Evolutionary conservation across 2,888 invertebrate genomes (phyloP).

Genomic region (Oscheius sp.): DNA sequence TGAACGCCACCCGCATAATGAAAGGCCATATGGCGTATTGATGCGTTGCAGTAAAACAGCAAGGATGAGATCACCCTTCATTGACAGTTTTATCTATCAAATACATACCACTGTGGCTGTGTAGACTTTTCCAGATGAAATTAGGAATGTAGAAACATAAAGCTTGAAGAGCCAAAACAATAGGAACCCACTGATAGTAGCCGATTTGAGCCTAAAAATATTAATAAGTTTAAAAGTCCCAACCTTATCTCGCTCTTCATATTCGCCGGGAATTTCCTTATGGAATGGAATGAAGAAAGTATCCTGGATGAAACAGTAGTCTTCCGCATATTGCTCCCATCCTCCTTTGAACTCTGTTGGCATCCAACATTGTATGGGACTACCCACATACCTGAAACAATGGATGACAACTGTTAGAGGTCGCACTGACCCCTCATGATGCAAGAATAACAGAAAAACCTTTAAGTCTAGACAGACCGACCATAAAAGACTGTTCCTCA

Average conservation of each 20-base stretch:
- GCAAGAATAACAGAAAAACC: no score
- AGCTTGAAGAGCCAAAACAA: conserved; percentile 68
- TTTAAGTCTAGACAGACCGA: no score
- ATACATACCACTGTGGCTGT: conserved; percentile 63
- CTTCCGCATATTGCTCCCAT: conserved; percentile 70
- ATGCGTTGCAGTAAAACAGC: conserved; percentile 11
- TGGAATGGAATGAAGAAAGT: conserved; percentile 68
- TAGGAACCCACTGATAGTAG: conserved; percentile 70
- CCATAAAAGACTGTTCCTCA: no score
- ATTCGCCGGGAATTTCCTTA: conserved; percentile 64
- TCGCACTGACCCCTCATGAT: no score
- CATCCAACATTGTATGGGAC: conserved; percentile 62
- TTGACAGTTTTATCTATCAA: no score
- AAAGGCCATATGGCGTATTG: conserved; percentile 24
- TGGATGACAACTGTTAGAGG: no score
- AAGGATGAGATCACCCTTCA: no score
- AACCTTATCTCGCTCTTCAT: conserved; percentile 58
- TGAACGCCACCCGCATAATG: conserved; percentile 16
- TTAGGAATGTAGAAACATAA: conserved; percentile 69
- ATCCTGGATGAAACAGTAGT: conserved; percentile 69
- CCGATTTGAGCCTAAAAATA: conserved; percentile 58
- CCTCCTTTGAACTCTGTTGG: conserved; percentile 64
- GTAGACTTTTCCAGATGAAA: conserved; percentile 67
- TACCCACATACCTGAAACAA: conserved; percentile 61
- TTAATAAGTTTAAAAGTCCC: neutral